phyloP scores from a whole-genome alignment of 1,140 invertebrate species.

The Temnothorax curvispinosus region DNA sequence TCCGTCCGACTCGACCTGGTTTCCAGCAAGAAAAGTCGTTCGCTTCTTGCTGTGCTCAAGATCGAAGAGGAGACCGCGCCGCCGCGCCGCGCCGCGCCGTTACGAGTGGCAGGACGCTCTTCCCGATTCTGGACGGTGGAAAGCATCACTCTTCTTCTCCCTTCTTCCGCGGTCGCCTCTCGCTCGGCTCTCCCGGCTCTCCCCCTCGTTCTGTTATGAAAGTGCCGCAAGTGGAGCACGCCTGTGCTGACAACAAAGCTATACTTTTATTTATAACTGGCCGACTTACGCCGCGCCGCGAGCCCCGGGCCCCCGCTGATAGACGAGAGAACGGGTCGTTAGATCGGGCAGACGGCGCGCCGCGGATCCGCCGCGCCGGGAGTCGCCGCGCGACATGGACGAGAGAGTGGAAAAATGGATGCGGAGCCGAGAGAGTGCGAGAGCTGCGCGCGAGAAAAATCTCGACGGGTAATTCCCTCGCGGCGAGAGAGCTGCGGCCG shows the following conservation, averaged over 20 bases:
- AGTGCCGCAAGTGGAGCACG: conserved; percentile 79
- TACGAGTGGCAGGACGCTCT: conserved; percentile 26
- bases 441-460: conserved; percentile 45
- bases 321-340: neutral
- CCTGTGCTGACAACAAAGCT: conserved; percentile 75
- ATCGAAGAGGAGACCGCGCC: conserved; percentile 48
- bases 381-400: neutral
- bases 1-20: conserved; percentile 70
- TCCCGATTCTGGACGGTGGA: conserved; percentile 61
- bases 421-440: conserved; percentile 41
- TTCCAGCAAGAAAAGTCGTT: conserved; percentile 77
- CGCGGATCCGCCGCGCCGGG: neutral
- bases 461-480: conserved; percentile 3
- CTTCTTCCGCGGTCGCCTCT: conserved; percentile 40
- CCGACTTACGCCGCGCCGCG: conserved; percentile 67
- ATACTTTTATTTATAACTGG: conserved; percentile 80
- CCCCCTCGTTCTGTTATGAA: conserved; percentile 76
- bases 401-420: conserved; percentile 59
- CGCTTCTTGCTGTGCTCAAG: conserved; percentile 38
- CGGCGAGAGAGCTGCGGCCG: conserved; percentile 24
- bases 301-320: neutral
- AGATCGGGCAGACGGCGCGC: conserved; percentile 45
- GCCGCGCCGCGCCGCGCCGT: neutral
- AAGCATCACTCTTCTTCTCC: conserved; percentile 63
- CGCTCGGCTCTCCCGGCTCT: conserved; percentile 64